phyloP scores from a whole-genome alignment of 2,113 vertebrate species.

The Hyperoodon ampullatus region DNA sequence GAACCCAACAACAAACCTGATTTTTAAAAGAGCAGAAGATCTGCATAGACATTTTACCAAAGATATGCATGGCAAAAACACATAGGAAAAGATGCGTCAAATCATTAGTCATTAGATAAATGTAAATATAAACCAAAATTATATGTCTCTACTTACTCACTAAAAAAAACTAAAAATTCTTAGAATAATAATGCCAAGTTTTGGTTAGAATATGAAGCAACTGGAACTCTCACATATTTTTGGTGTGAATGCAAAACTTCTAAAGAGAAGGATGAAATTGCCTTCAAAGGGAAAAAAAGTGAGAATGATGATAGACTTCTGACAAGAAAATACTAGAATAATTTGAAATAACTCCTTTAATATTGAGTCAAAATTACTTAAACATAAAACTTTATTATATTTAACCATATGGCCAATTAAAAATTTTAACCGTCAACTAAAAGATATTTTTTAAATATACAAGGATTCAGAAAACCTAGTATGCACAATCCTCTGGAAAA shows the following conservation, averaged over 20 bases:
- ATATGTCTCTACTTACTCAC: neutral
- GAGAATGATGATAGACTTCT: neutral
- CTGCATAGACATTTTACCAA: neutral
- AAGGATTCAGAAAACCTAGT: neutral
- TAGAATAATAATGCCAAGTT: neutral
- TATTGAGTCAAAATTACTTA: conserved; percentile 16
- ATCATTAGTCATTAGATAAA: neutral
- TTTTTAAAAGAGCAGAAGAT: neutral
- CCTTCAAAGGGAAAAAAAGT: neutral
- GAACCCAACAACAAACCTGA: neutral
- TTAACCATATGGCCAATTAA: neutral
- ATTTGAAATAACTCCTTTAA: neutral
- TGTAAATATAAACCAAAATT: neutral
- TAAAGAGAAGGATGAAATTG: neutral
- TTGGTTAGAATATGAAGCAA: neutral
- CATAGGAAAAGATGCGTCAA: neutral
- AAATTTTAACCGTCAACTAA: neutral
- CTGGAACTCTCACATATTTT: neutral
- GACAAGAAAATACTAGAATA: neutral
- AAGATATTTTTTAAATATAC: neutral
- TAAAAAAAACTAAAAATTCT: neutral
- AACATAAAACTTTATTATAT: neutral
- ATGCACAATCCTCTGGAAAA: neutral
- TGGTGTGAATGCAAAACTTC: neutral
- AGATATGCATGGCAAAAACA: neutral